phyloP scores from a whole-genome alignment of 2,797 vertebrate species.

The Morus bassanus region DNA sequence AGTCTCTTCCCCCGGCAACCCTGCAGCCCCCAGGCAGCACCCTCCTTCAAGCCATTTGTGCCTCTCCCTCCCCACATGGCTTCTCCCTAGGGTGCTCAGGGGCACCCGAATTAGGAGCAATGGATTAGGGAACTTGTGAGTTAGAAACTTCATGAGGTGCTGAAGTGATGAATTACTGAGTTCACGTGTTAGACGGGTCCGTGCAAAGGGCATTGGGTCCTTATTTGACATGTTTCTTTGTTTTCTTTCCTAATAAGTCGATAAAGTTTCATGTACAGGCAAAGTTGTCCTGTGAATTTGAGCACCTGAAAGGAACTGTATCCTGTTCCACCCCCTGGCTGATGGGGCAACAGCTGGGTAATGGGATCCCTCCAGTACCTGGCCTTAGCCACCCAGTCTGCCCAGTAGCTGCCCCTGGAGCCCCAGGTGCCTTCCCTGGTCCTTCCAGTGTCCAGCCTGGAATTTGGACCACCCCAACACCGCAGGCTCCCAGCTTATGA shows the following conservation, averaged over 20 bases:
- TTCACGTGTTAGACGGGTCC: rapidly evolving
- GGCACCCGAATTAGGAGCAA: neutral
- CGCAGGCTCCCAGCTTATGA: neutral
- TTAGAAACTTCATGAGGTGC: neutral
- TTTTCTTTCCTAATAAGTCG: neutral
- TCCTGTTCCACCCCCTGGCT: neutral
- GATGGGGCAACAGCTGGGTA: too few relatives aligned
- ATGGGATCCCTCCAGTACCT: neutral
- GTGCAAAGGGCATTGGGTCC: neutral
- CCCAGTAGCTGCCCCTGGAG: neutral
- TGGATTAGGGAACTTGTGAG: neutral
- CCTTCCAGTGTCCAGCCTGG: neutral
- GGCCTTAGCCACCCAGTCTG: neutral
- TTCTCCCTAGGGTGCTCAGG: neutral
- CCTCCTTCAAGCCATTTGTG: neutral
- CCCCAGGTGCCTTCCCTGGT: neutral
- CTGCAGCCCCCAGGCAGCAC: neutral
- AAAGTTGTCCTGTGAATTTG: neutral
- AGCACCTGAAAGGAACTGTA: rapidly evolving
- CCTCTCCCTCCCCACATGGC: neutral
- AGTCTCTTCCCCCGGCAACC: neutral
- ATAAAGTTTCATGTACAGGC: neutral
- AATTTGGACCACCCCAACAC: neutral
- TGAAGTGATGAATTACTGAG: neutral
- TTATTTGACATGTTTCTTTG: neutral